phyloP scores from a whole-genome alignment of 2,888 invertebrate genomes.

The Scaptodrosophila latifasciaeformis region DNA sequence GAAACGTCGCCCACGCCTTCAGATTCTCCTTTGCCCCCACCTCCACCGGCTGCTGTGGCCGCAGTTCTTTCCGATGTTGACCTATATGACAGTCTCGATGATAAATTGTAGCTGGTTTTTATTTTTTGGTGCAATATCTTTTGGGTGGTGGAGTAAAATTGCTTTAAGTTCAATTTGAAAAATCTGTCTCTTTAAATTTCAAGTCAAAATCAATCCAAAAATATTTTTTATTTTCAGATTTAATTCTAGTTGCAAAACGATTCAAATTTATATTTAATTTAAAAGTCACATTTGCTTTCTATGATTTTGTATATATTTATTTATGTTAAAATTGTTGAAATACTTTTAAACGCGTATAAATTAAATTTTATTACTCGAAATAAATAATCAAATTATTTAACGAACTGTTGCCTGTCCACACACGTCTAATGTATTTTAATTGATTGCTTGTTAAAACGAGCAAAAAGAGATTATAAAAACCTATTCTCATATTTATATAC shows the following conservation, averaged over 20 bases:
- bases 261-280: neutral
- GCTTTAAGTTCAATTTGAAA: slow-evolving; percentile 14
- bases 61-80: too few relatives aligned
- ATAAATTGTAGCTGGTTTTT: slow-evolving; percentile 59
- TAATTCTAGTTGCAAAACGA: slow-evolving; percentile 1
- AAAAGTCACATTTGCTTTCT: neutral
- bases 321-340: slow-evolving; percentile 15
- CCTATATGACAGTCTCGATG: slow-evolving; percentile 71
- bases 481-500: neutral
- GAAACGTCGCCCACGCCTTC: too few relatives aligned
- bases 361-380: slow-evolving; percentile 31
- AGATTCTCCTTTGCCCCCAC: too few relatives aligned
- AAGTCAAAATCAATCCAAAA: slow-evolving; percentile 57
- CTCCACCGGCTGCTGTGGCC: too few relatives aligned
- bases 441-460: too few relatives aligned
- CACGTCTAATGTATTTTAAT: too few relatives aligned
- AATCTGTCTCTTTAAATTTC: slow-evolving; percentile 35
- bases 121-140: slow-evolving; percentile 32
- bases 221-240: slow-evolving; percentile 3
- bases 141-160: slow-evolving; percentile 30
- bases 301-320: slow-evolving; percentile 6
- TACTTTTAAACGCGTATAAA: slow-evolving; percentile 27
- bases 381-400: slow-evolving; percentile 40
- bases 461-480: neutral
- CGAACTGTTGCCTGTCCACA: too few relatives aligned